Conservation (phyloP, 1,140 invertebrate species). For the Atopsyche davidsoni region DNA sequence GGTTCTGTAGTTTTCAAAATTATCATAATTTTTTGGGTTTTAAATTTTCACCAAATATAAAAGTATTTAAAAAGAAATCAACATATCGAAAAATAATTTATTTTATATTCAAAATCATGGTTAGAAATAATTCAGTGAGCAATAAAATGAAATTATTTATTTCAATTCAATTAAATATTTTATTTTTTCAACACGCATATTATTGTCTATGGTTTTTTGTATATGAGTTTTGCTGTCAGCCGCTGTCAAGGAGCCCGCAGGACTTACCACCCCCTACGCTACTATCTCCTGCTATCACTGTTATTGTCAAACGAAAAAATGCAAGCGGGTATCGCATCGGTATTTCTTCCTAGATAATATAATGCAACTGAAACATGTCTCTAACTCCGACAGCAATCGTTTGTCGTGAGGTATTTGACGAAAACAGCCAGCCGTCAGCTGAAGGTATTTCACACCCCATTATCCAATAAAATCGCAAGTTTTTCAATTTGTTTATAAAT, state of each 20-base stretch:
- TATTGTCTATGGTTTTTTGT: no score
- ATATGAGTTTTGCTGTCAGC: no score
- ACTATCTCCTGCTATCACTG: slow-evolving; percentile 9
- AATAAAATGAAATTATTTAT: no score
- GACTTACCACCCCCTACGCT: no score
- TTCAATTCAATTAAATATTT: no score
- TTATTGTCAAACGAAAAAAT: slow-evolving; percentile 3
- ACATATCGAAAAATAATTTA: background rate
- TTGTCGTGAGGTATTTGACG: slow-evolving; percentile 76
- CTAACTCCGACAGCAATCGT: slow-evolving; percentile 53
- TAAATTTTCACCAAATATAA: background rate
- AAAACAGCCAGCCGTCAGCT: slow-evolving; percentile 68
- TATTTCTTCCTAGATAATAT: slow-evolving; percentile 4
- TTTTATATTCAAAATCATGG: background rate
- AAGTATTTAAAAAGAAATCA: background rate
- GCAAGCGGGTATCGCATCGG: slow-evolving; percentile 14
- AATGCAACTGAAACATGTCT: slow-evolving; percentile 16
- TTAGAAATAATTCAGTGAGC: no score
- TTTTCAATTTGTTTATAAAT: background rate
- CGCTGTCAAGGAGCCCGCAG: slow-evolving; percentile 16
- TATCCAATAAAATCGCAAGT: background rate
- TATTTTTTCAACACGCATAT: no score
- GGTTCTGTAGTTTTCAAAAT: background rate
- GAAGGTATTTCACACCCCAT: slow-evolving; percentile 55
- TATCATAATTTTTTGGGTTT: background rate